These are phyloP conservation scores for Macrosteles quadrilineatus DNA, from an alignment of 1,140 invertebrate species.

Conservation along the genomic window DNA sequence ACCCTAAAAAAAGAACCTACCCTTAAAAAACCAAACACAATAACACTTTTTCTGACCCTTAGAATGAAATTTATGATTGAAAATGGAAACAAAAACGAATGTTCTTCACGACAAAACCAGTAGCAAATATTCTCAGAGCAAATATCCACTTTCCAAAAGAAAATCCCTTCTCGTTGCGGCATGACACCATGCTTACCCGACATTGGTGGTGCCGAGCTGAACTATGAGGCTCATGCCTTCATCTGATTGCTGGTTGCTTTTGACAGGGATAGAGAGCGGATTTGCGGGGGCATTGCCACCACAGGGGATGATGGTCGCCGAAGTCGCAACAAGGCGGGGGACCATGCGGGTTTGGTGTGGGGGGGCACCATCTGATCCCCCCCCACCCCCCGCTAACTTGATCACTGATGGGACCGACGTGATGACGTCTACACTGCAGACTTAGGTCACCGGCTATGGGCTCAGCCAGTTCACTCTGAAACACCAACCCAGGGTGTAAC, in stretches of 20 bases:
- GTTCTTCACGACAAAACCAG: too few relatives aligned
- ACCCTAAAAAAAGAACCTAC: too few relatives aligned
- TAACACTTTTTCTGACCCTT: too few relatives aligned
- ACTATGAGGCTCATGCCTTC: conserved; percentile 36
- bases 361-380: conserved; percentile 29
- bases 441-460: conserved; percentile 22
- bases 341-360: conserved; percentile 28
- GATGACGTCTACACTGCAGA: conserved; percentile 22
- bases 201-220: conserved; percentile 32
- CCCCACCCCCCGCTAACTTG: conserved; percentile 32
- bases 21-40: too few relatives aligned
- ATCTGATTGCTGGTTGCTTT: conserved; percentile 11
- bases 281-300: conserved; percentile 1
- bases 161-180: too few relatives aligned
- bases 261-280: conserved; percentile 32
- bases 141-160: too few relatives aligned
- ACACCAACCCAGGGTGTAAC: neutral
- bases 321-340: conserved; percentile 27
- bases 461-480: conserved; percentile 29
- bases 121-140: too few relatives aligned
- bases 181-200: conserved; percentile 25
- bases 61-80: too few relatives aligned
- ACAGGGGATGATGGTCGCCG: conserved; percentile 29
- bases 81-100: too few relatives aligned
- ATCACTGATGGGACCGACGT: conserved; percentile 36